Evolutionary conservation across 2,888 invertebrate species (phyloP).

Genomic region (Arrhopalites spinosus): DNA sequence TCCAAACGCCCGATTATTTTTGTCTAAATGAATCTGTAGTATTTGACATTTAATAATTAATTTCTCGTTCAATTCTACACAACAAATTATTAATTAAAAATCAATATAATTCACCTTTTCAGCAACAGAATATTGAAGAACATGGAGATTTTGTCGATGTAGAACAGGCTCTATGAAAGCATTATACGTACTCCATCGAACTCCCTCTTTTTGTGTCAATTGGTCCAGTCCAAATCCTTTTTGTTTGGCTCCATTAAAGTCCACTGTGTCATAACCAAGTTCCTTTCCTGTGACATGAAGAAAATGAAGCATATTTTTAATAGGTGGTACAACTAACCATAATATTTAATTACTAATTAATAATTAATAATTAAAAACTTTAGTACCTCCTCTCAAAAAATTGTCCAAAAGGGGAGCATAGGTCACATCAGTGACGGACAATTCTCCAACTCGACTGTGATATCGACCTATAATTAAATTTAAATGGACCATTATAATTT

Average conservation of each 20-base stretch:
- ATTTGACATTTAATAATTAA: not conserved
- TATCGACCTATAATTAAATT: conserved; percentile 16
- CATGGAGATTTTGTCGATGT: conserved; percentile 77
- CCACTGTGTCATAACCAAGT: conserved; percentile 41
- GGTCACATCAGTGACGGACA: conserved; percentile 36
- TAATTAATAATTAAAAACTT: too few relatives aligned
- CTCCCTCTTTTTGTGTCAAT: conserved; percentile 62
- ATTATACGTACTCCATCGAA: conserved; percentile 85
- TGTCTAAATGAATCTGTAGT: conserved; percentile 54
- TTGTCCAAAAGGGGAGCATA: conserved; percentile 33
- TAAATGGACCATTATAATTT: too few relatives aligned
- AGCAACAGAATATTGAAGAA: conserved; percentile 82
- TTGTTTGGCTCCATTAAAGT: conserved; percentile 42
- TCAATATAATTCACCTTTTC: conserved; percentile 64
- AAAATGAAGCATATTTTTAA: too few relatives aligned
- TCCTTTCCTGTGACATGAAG: too few relatives aligned
- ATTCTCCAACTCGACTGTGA: conserved; percentile 37
- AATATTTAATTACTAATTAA: too few relatives aligned
- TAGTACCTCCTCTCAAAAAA: conserved; percentile 35
- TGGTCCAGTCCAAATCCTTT: conserved; percentile 38
- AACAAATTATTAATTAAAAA: too few relatives aligned
- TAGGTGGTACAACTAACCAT: too few relatives aligned
- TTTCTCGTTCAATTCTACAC: not conserved
- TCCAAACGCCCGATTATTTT: conserved; percentile 77
- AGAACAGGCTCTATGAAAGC: conserved; percentile 81